Evolutionary conservation across 2,113 vertebrate genomes (phyloP).

Genomic region (Boleophthalmus pectinirostris): DNA sequence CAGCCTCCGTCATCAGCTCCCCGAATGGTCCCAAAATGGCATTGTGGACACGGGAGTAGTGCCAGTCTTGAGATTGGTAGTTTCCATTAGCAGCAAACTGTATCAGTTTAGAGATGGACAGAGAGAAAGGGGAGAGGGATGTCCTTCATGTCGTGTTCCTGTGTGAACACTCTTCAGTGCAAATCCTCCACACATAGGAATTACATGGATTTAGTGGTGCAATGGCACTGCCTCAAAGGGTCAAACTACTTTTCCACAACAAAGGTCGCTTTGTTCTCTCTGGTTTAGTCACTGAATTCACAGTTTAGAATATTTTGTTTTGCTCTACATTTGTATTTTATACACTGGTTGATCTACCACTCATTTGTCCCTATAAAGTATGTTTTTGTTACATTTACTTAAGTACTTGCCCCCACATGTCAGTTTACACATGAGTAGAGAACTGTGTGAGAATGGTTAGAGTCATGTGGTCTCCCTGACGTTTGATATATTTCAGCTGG

Average conservation of each 20-base stretch:
- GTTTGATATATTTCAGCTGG: neutral
- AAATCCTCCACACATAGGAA: constrained; percentile 74
- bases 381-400: constrained; percentile 6
- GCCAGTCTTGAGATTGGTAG: constrained; percentile 85
- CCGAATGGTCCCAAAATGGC: constrained; percentile 88
- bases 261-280: constrained; percentile 35
- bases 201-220: constrained; percentile 92
- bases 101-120: constrained; percentile 77
- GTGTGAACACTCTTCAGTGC: constrained; percentile 61
- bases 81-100: constrained; percentile 85
- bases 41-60: constrained; percentile 80
- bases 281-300: constrained; percentile 1
- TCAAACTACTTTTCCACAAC: constrained; percentile 38
- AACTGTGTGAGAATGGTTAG: neutral
- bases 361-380: neutral
- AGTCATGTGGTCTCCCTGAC: neutral
- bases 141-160: constrained; percentile 78
- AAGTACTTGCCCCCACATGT: constrained; percentile 19
- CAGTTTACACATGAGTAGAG: constrained; percentile 12
- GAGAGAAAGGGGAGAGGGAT: constrained; percentile 65
- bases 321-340: constrained; percentile 4
- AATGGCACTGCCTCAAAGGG: constrained; percentile 78
- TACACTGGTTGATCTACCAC: neutral
- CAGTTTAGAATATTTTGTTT: constrained; percentile 12
- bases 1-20: constrained; percentile 90